Conservation (phyloP, 1,140 invertebrate species). For the Tetragonula clypearis region DNA sequence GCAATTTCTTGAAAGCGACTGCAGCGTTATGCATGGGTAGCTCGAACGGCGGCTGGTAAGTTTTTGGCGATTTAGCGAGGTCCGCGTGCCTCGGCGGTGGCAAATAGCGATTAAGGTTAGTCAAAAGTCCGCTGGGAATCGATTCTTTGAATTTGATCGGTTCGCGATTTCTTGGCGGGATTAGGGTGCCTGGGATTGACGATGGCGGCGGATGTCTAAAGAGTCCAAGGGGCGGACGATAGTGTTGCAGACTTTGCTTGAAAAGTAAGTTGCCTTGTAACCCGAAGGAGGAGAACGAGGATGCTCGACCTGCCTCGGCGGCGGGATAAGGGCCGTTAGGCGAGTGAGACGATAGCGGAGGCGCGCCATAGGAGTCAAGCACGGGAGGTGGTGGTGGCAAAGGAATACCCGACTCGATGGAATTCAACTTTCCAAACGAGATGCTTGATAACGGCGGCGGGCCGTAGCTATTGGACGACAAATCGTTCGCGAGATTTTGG, state of each 20-base stretch:
- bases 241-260: constrained; percentile 51
- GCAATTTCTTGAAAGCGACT: constrained; percentile 65
- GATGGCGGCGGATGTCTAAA: constrained; percentile 81
- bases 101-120: constrained; percentile 80
- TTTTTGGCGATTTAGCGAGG: constrained; percentile 72
- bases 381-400: constrained; percentile 63
- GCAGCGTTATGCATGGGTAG: constrained; percentile 67
- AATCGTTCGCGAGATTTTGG: constrained; percentile 48
- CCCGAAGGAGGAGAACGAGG: constrained; percentile 76
- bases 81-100: constrained; percentile 74
- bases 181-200: constrained; percentile 68
- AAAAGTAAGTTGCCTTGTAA: constrained; percentile 63
- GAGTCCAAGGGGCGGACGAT: constrained; percentile 79
- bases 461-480: constrained; percentile 54
- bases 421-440: constrained; percentile 62
- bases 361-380: constrained; percentile 80
- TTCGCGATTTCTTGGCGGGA: constrained; percentile 77
- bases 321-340: constrained; percentile 81
- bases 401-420: constrained; percentile 38
- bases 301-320: constrained; percentile 81
- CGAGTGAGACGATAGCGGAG: constrained; percentile 80
- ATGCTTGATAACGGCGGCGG: constrained; percentile 13
- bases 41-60: constrained; percentile 64
- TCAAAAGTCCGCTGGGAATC: constrained; percentile 84
- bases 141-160: constrained; percentile 85